Percentiles rank a stretch among this genome's conserved stretches.
Conservation (phyloP, 2,113 vertebrate species). For the Salminus brasiliensis region DNA sequence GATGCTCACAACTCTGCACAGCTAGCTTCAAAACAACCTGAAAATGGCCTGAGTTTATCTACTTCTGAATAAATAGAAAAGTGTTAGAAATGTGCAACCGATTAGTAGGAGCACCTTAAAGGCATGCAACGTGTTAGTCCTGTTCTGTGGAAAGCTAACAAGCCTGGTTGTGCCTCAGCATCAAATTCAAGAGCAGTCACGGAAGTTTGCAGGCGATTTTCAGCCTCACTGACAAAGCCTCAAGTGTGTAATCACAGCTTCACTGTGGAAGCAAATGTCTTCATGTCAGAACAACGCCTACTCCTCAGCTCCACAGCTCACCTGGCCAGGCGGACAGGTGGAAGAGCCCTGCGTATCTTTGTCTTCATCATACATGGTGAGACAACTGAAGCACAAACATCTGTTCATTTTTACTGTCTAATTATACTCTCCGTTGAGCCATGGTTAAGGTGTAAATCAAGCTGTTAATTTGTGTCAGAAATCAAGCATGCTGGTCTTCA, state of each 20-base stretch:
- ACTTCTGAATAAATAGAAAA: too few relatives aligned
- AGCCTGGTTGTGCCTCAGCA: too few relatives aligned
- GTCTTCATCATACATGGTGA: not conserved
- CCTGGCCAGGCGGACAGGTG: not conserved
- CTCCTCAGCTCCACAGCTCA: not conserved
- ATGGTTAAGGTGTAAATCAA: conserved; percentile 9
- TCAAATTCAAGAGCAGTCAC: too few relatives aligned
- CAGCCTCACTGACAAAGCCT: not conserved
- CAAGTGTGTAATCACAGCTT: not conserved
- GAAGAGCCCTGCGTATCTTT: not conserved
- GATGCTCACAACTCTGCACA: too few relatives aligned
- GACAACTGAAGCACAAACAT: not conserved
- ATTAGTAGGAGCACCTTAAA: too few relatives aligned
- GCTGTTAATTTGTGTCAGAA: conserved; percentile 29
- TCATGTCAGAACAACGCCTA: not conserved
- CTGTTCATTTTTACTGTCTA: conserved; percentile 9
- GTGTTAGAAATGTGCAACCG: too few relatives aligned
- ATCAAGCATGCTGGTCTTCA: not conserved
- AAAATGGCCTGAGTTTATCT: too few relatives aligned
- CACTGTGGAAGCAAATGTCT: not conserved
- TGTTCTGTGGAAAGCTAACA: too few relatives aligned
- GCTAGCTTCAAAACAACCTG: too few relatives aligned
- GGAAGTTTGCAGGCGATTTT: not conserved
- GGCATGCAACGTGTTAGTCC: too few relatives aligned
- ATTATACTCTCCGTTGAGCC: conserved; percentile 14